These are phyloP conservation scores for Leptobrachium leishanense DNA, from an alignment of 2,113 vertebrate genomes.

Conservation along the genomic window DNA sequence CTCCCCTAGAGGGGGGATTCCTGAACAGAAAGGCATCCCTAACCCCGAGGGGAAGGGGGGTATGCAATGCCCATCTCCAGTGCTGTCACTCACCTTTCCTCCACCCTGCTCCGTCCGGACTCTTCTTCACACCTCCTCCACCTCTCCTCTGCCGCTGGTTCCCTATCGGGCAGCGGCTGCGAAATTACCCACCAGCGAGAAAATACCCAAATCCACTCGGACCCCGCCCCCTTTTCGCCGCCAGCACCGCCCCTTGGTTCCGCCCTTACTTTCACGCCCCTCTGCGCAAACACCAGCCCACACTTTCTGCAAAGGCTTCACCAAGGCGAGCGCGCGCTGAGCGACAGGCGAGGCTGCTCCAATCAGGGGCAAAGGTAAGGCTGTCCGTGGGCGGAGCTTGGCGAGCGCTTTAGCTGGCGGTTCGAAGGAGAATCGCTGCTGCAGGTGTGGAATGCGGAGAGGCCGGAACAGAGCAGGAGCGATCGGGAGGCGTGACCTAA, in stretches of 20 bases:
- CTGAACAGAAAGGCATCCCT: conserved; percentile 1
- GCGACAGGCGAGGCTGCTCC: neutral
- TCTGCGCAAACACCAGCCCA: conserved; percentile 45
- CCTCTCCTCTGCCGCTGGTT: conserved; percentile 33
- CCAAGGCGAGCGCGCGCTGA: neutral
- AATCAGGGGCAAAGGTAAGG: neutral
- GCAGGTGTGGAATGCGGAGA: conserved; percentile 45
- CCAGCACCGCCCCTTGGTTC: too few species aligned
- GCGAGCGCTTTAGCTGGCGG: too few species aligned
- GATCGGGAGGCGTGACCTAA: neutral
- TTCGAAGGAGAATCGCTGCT: neutral
- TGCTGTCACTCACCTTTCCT: conserved; percentile 38
- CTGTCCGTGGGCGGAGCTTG: neutral
- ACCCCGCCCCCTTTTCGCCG: neutral
- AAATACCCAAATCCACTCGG: neutral
- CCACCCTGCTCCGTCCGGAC: conserved; percentile 8
- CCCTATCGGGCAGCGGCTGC: conserved; percentile 32
- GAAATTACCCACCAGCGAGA: conserved; percentile 22
- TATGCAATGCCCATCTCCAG: conserved; percentile 17
- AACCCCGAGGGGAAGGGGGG: conserved; percentile 9
- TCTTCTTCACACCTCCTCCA: conserved; percentile 37
- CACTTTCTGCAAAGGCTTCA: conserved; percentile 28
- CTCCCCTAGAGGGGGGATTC: too few species aligned
- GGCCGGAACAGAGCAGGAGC: neutral
- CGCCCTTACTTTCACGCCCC: conserved; percentile 23